Evolutionary conservation across 2,888 invertebrate species (phyloP).

Genomic region (Pilophorus perplexus): DNA sequence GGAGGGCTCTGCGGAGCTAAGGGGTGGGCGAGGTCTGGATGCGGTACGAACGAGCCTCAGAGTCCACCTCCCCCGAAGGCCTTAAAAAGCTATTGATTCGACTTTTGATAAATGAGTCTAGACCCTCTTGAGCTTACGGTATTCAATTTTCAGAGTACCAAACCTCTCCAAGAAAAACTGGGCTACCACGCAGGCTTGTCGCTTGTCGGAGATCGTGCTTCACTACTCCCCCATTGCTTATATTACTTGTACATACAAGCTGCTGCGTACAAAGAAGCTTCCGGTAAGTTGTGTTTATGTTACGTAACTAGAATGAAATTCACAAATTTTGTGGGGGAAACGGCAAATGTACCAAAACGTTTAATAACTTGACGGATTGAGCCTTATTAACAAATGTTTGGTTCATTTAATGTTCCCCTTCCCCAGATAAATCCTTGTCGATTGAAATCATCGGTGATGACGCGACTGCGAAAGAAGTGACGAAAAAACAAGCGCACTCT

Average conservation of each 20-base stretch:
- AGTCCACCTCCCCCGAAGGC: neutral
- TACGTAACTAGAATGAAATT: too few relatives aligned
- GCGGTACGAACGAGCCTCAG: neutral
- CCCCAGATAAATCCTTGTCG: slow-evolving; percentile 54
- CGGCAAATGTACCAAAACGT: too few relatives aligned
- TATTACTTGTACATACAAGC: slow-evolving; percentile 85
- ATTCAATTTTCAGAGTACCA: slow-evolving; percentile 64
- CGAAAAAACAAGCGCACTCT: neutral
- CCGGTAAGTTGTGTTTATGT: slow-evolving; percentile 58
- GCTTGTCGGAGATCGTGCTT: slow-evolving; percentile 48
- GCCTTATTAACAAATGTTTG: too few relatives aligned
- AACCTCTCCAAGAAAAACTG: slow-evolving; percentile 85
- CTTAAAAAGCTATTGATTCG: neutral
- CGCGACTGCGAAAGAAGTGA: slow-evolving; percentile 8
- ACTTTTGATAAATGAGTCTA: neutral
- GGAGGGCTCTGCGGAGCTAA: too few relatives aligned
- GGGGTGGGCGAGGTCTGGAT: too few relatives aligned
- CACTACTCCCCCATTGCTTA: slow-evolving; percentile 74
- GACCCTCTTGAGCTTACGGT: neutral
- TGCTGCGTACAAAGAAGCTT: slow-evolving; percentile 76
- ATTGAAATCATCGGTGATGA: slow-evolving; percentile 63
- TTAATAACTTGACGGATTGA: too few relatives aligned
- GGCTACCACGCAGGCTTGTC: slow-evolving; percentile 53
- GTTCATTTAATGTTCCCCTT: too few relatives aligned
- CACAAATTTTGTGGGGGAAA: too few relatives aligned